These are phyloP conservation scores for Euspilapteryx auroguttella DNA, from an alignment of 2,888 invertebrate genomes.

Conservation along the genomic window DNA sequence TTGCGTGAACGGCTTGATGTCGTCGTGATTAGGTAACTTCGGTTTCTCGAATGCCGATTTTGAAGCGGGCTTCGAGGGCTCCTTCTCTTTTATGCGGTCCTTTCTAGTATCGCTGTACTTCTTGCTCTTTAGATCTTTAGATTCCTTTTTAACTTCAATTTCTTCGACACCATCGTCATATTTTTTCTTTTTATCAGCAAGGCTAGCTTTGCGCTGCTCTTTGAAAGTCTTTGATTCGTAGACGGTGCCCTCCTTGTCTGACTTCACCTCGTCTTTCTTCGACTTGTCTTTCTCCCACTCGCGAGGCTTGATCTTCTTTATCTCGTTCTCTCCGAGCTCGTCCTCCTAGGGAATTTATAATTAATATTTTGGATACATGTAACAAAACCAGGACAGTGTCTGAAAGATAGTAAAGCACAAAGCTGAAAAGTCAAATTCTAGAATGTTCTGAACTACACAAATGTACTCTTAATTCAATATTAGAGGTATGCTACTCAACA, in stretches of 20 bases:
- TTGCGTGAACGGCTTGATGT: constrained; percentile 54
- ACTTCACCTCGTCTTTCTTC: constrained; percentile 29
- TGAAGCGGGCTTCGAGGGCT: constrained; percentile 10
- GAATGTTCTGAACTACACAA: too few relatives aligned
- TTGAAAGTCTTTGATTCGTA: constrained; percentile 44
- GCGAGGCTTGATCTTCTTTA: constrained; percentile 47
- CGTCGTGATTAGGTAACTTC: constrained; percentile 36
- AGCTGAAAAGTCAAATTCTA: too few relatives aligned
- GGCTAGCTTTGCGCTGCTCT: constrained; percentile 30
- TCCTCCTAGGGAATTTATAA: too few relatives aligned
- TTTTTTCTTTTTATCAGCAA: constrained; percentile 48
- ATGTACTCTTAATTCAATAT: too few relatives aligned
- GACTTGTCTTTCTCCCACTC: constrained; percentile 47
- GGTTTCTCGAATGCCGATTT: constrained; percentile 24
- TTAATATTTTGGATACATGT: too few relatives aligned
- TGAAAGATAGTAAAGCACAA: too few relatives aligned
- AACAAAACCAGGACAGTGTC: too few relatives aligned
- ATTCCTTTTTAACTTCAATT: constrained; percentile 43
- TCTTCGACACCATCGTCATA: constrained; percentile 32
- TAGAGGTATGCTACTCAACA: too few relatives aligned
- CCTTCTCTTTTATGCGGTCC: constrained; percentile 39
- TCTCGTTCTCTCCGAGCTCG: constrained; percentile 37
- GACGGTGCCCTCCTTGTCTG: constrained; percentile 27
- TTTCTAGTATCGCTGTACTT: constrained; percentile 53
- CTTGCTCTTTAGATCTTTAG: constrained; percentile 45